Evolutionary conservation across 2,888 invertebrate species (phyloP).

Genomic region (Sminthurides aquaticus): DNA sequence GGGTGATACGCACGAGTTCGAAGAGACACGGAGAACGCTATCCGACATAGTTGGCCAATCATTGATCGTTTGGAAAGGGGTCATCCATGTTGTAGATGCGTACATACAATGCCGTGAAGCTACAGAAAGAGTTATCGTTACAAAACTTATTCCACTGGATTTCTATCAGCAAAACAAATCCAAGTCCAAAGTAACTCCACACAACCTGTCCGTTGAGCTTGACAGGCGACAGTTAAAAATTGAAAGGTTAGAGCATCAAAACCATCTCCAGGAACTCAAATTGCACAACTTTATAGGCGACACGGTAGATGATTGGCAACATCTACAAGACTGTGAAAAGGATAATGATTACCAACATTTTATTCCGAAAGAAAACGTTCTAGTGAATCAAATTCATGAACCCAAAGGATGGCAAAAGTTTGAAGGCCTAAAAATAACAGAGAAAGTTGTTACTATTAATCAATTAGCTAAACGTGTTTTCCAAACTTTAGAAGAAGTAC

Average conservation of each 20-base stretch:
- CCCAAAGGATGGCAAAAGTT: constrained; percentile 2
- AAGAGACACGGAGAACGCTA: constrained; percentile 12
- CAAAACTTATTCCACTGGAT: constrained; percentile 7
- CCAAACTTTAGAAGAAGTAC: constrained; percentile 12
- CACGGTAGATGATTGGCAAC: background rate
- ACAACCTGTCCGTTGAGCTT: background rate
- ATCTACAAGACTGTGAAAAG: background rate
- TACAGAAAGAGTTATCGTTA: background rate
- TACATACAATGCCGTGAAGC: constrained; percentile 10
- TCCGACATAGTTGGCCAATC: constrained; percentile 19
- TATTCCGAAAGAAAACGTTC: background rate
- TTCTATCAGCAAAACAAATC: background rate
- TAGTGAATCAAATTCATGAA: background rate
- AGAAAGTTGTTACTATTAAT: constrained; percentile 6
- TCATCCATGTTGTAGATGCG: constrained; percentile 12
- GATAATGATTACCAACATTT: background rate
- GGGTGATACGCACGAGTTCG: constrained; percentile 4
- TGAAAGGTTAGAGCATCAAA: background rate
- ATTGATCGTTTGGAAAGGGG: constrained; percentile 6
- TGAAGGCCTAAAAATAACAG: background rate
- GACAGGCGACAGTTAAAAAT: background rate
- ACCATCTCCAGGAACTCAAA: background rate
- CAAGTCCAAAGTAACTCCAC: background rate
- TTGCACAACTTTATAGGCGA: background rate
- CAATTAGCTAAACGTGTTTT: constrained; percentile 7